Percentiles rank a stretch among this genome's conserved stretches.
phyloP scores from a whole-genome alignment of 2,113 vertebrate genomes.

The Anguilla japonica region DNA sequence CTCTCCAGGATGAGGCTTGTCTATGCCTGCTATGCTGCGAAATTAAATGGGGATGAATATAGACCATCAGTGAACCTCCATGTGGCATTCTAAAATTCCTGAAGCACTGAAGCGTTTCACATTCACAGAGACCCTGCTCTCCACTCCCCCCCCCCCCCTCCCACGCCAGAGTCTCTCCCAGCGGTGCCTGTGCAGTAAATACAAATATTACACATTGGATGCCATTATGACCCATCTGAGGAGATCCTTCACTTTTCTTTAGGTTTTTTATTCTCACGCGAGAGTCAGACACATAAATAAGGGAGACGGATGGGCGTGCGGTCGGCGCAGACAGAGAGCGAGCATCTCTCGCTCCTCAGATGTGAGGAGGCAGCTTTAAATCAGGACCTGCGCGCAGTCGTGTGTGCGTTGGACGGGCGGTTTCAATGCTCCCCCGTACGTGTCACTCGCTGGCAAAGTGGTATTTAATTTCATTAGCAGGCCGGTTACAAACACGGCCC shows the following conservation, averaged over 20 bases:
- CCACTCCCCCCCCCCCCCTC: neutral
- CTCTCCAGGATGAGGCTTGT: no score
- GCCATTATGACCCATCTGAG: slow-evolving; percentile 26
- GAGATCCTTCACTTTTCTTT: slow-evolving; percentile 15
- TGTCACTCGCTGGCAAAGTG: neutral
- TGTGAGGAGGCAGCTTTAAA: slow-evolving; percentile 13
- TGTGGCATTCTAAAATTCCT: neutral
- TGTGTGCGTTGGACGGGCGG: no score
- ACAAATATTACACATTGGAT: slow-evolving; percentile 25
- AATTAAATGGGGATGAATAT: neutral
- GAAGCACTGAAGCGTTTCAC: neutral
- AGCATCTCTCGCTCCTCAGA: slow-evolving; percentile 13
- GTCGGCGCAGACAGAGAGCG: slow-evolving; percentile 20
- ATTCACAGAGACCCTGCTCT: neutral
- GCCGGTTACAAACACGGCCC: neutral
- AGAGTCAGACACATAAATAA: slow-evolving; percentile 20
- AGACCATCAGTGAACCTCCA: neutral
- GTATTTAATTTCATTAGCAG: neutral
- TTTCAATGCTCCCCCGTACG: neutral
- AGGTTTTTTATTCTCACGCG: slow-evolving; percentile 9
- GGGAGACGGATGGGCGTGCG: slow-evolving; percentile 20
- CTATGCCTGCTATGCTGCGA: no score
- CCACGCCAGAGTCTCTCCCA: neutral
- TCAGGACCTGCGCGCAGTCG: neutral
- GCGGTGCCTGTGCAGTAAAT: neutral